Evolutionary conservation across 2,797 vertebrate genomes (phyloP).

Genomic region (Orestias chungarensis): DNA sequence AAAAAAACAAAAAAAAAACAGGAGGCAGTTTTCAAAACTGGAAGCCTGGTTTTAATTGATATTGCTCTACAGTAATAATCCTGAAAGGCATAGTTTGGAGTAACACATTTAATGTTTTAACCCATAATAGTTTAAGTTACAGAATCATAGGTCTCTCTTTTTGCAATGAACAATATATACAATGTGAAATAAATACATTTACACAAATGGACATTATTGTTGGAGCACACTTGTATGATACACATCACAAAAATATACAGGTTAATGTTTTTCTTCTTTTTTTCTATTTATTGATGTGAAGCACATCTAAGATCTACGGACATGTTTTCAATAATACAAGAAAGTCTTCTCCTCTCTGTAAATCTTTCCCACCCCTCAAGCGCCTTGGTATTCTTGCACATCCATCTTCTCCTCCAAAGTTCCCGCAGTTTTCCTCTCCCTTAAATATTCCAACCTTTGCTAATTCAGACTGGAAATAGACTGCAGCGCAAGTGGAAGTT

Average conservation of each 20-base stretch:
- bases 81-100: conserved; percentile 99
- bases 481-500: conserved; percentile 87
- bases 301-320: conserved; percentile 99
- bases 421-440: conserved; percentile 63
- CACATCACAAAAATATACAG: conserved; percentile 99
- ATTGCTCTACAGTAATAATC: conserved; percentile 99
- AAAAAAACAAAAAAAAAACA: conserved; percentile 49
- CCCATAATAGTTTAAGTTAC: conserved; percentile 97
- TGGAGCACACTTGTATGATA: conserved; percentile 99
- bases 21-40: conserved; percentile 91
- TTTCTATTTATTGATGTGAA: conserved; percentile 95
- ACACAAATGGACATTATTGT: conserved; percentile 99
- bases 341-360: conserved; percentile 86
- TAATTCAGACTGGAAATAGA: conserved; percentile 85
- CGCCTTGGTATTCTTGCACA: conserved; percentile 48
- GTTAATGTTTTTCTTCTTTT: conserved; percentile 82
- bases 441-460: conserved; percentile 83
- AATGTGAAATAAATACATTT: conserved; percentile 99
- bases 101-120: conserved; percentile 98
- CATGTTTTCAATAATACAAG: conserved; percentile 92
- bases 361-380: conserved; percentile 84
- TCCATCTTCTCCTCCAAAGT: conserved; percentile 58
- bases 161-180: conserved; percentile 99
- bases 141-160: conserved; percentile 99
- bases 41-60: conserved; percentile 99